Evolutionary conservation across 1,140 invertebrate genomes (phyloP).

Genomic region (Tribolium madens): DNA sequence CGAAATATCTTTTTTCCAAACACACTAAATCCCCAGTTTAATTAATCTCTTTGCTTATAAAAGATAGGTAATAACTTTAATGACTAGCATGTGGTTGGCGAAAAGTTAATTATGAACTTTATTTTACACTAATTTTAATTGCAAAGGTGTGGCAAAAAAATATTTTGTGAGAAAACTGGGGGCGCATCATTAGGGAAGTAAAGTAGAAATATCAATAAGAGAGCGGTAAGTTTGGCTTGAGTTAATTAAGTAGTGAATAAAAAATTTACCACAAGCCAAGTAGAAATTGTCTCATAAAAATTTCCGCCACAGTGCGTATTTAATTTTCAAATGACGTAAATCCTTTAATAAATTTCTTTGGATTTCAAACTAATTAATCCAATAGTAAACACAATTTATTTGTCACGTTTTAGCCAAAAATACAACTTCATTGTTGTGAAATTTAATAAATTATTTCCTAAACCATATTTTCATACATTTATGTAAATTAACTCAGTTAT

Average conservation of each 20-base stretch:
- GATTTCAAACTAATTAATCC: neutral
- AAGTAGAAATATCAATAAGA: constrained; percentile 15
- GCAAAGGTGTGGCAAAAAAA: neutral
- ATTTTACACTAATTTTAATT: neutral
- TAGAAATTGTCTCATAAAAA: neutral
- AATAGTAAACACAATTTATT: no score
- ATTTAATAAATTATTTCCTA: neutral
- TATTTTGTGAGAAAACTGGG: neutral
- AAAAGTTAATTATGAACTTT: neutral
- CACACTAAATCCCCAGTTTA: neutral
- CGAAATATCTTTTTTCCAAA: neutral
- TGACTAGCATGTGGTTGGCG: neutral
- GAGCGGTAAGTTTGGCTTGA: neutral
- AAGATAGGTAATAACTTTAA: constrained; percentile 3
- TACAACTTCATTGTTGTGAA: neutral
- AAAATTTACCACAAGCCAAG: constrained; percentile 13
- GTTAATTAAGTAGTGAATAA: constrained; percentile 21
- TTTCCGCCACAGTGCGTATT: neutral
- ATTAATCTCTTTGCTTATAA: neutral
- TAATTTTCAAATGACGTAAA: neutral
- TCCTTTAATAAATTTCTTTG: neutral
- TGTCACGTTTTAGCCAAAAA: neutral
- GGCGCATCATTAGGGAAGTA: neutral
- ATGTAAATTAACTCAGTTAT: constrained; percentile 14
- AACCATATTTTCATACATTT: constrained; percentile 7